A percentile compares a stretch with the other conserved stretches of the same genome.
These are phyloP conservation scores for Protophormia terraenovae DNA, from an alignment of 2,888 invertebrate genomes.

Conservation along the genomic window DNA sequence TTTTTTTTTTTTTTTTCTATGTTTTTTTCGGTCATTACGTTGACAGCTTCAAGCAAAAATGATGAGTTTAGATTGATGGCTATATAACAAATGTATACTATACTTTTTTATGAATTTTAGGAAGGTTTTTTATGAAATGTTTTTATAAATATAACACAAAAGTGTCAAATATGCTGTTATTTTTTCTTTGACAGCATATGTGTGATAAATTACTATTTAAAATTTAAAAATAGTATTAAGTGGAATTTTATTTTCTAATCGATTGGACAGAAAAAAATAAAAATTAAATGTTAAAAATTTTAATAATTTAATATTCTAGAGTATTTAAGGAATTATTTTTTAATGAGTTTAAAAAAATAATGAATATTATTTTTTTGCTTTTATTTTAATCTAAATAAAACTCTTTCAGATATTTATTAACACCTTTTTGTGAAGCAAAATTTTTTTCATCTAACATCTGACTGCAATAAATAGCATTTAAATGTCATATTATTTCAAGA, in stretches of 20 bases:
- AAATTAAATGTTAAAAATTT: too few relatives aligned
- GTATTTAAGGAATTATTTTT: too few relatives aligned
- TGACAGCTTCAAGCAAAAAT: conserved; percentile 59
- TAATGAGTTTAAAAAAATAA: too few relatives aligned
- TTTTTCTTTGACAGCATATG: background rate
- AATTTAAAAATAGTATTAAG: background rate
- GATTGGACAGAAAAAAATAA: background rate
- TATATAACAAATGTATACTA: conserved; percentile 43
- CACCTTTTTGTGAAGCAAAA: background rate
- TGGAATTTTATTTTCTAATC: background rate
- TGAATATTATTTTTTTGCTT: too few relatives aligned
- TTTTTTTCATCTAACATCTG: conserved; percentile 14
- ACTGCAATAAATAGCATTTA: conserved; percentile 25
- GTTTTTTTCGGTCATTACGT: conserved; percentile 51
- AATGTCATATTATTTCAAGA: conserved; percentile 25
- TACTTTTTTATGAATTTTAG: background rate
- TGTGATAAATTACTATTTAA: background rate
- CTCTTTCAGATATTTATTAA: background rate
- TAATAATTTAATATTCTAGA: too few relatives aligned
- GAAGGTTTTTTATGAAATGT: background rate
- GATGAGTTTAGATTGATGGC: conserved; percentile 68
- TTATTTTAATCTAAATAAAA: too few relatives aligned
- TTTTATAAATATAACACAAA: background rate
- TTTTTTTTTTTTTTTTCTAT: background rate
- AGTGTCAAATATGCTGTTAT: background rate